Base-by-base conservation (phyloP, 2,888 invertebrate genomes). In the Cheilosia grossa region DNA sequence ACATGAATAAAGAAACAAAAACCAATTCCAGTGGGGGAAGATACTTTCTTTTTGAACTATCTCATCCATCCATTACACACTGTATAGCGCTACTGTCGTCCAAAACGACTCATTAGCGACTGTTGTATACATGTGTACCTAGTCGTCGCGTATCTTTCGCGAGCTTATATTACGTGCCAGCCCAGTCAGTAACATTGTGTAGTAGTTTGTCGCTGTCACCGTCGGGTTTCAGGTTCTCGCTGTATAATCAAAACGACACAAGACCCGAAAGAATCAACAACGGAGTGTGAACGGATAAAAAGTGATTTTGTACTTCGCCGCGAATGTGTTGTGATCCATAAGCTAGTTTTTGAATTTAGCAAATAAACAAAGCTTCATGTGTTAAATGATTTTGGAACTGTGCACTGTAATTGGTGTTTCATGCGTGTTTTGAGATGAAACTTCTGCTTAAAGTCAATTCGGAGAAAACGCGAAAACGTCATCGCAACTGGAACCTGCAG, bases 381-480 rank as follows among this genome's bases (percentile, higher is more conserved):
- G 67, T 54, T 67, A 17, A 61, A 7, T 15, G 33, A 33, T 33
- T 53, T 63, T 19, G 10, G 40, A 78, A 77, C 47, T 30, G 42
- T 19, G 27, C 58, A 27, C 37, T 58, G 63, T 72, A 54, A 44
- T 47, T 27, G 5, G 66, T 47, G 24, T 13, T 53, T 17, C 37
- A 13, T 56, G 40, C 27, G 19, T 7, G 30, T 67, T 30, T 47
- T 70, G 88, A 83, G 72, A 91, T 91, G 91, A 92, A 92, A 88
- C 88, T 92, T 70, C 82, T 92, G 64, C 82, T 92, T 7, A 92
- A 92, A 90, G 90, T 91, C 44, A 91, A 92, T 87, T 90, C 91
- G 47, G 89, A 91, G 85, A 90, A 89, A 83, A 91, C 90, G 59
- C 89, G 90, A 51, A 88, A 88, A 85, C 90, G 90, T 59, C 90